A percentile compares a stretch with the other conserved stretches of the same genome.
Conservation (phyloP, 1,140 invertebrate species). For the Coelopa frigida region DNA sequence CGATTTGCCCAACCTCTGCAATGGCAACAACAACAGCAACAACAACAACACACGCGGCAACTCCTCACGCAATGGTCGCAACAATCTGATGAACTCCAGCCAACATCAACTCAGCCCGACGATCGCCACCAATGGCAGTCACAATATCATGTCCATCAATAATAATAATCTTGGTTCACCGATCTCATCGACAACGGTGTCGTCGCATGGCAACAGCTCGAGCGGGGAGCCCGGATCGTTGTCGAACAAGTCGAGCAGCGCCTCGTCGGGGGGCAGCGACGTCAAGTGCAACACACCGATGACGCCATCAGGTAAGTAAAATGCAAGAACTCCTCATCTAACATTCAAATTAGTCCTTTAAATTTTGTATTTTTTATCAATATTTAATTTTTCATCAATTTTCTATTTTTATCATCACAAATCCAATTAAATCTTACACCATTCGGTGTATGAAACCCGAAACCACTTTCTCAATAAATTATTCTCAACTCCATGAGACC, state of each 20-base stretch:
- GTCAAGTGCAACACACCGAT: conserved; percentile 41
- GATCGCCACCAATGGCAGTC: no score
- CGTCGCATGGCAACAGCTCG: conserved; percentile 14
- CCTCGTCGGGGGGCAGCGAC: conserved; percentile 34
- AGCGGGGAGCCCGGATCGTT: conserved; percentile 37
- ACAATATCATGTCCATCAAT: conserved; percentile 18
- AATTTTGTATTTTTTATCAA: neutral
- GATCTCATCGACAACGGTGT: conserved; percentile 31
- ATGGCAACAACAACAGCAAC: conserved; percentile 7
- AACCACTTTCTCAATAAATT: neutral
- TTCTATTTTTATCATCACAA: neutral
- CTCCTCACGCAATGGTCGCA: no score
- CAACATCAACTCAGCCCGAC: no score
- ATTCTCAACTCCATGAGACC: neutral
- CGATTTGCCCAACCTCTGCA: conserved; percentile 37
- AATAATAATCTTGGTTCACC: conserved; percentile 39
- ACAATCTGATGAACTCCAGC: no score
- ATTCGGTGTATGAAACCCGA: neutral
- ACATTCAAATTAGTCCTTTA: neutral
- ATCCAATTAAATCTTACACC: neutral
- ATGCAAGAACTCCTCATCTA: neutral
- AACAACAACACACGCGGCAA: no score
- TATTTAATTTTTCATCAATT: no score
- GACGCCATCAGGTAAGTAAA: conserved; percentile 36
- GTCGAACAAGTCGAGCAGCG: conserved; percentile 41